Evolutionary conservation across 2,113 vertebrate genomes (phyloP), one percentile per base, ranked within the genome.

Genomic region (Pelobates fuscus): DNA sequence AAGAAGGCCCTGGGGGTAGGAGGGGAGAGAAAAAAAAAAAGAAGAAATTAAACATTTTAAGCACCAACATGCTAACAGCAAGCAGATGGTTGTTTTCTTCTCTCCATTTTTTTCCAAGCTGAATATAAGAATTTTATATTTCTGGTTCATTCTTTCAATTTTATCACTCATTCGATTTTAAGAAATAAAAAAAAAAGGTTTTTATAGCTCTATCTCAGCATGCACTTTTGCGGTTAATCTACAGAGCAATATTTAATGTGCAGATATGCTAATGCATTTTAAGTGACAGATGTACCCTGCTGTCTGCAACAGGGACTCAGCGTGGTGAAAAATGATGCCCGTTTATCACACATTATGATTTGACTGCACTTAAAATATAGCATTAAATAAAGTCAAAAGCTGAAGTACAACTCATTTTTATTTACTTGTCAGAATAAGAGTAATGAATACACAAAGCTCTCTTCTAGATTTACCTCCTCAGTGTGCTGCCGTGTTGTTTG

Each of bases 1-100:
- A 99, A 27, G 93, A 95, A 49, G 92, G 93, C 80, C 95, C 97
- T 99, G 80, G 66, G 79, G 87, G 81, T 5, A 6, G 32, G 10
- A 10, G 10, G 10, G 10, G 10, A 10, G 32, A 37, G 10, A n/a
- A 37, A 37, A 37, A 37, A 37, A 32, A 80, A 70, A 79, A 78
- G 57, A 18, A 82, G 1, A 73, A 81, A 80, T 30, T 82, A 77
- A 79, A 76, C 44, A 58, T 81, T 58, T 37, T 59, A 55, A 83
- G 65, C 68, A 77, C 77, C 62, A 70, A 78, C 80, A 83, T 24
- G 61, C 81, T 71, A 74, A 43, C 41, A 79, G 20, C 2, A 37
- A 71, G 26, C 73, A 82, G 66, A 82, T 84, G 66, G 68, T 67
- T 20, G 24, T 57, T 74, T 76, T 41, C 44, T 7, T 46, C 0